Percentiles rank a stretch among this genome's conserved stretches.
Conservation (phyloP, 2,888 invertebrate genomes). For the Acanthacorydalis orientalis region DNA sequence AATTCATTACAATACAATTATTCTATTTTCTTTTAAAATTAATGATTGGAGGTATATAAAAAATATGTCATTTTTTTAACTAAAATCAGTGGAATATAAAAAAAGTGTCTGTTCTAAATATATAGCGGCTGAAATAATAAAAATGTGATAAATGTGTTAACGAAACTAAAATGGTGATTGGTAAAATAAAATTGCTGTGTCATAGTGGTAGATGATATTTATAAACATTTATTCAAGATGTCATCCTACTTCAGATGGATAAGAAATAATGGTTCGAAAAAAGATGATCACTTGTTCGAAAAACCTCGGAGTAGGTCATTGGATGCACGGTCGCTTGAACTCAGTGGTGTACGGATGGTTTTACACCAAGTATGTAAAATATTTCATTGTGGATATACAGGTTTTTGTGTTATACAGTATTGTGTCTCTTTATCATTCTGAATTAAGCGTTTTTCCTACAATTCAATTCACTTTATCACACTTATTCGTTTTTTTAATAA, state of each 20-base stretch:
- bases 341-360: constrained; percentile 45
- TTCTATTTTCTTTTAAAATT: too few species aligned
- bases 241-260: constrained; percentile 56
- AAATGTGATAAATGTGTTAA: not conserved
- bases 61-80: too few species aligned
- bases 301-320: constrained; percentile 58
- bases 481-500: too few species aligned
- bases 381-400: not conserved
- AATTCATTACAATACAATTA: too few species aligned
- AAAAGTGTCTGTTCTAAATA: too few species aligned
- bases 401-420: too few species aligned
- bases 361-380: constrained; percentile 31
- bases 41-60: too few species aligned
- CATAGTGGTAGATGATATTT: not conserved
- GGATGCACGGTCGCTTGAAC: constrained; percentile 52
- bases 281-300: constrained; percentile 28
- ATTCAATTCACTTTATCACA: too few species aligned
- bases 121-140: not conserved
- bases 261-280: constrained; percentile 33
- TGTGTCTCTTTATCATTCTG: too few species aligned
- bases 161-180: not conserved
- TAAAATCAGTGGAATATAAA: too few species aligned
- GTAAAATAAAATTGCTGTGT: not conserved
- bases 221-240: constrained; percentile 25
- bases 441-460: too few species aligned